Evolutionary conservation across 1,140 invertebrate species (phyloP), one percentile per base, ranked within the genome.

Genomic region (Ectropis grisescens): DNA sequence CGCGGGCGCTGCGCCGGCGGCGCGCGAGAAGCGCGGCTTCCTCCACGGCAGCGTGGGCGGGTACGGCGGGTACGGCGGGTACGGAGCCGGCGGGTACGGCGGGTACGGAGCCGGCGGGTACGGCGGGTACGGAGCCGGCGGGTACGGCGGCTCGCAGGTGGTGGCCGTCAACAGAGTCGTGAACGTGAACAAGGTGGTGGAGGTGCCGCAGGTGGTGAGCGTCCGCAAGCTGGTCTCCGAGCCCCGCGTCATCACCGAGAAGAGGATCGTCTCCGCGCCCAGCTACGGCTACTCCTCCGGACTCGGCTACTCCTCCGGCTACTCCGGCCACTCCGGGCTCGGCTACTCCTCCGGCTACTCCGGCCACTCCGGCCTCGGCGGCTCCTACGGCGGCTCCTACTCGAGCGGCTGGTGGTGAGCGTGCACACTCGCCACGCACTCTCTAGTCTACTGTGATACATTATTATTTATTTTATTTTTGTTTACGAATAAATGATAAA

Each of bases 201-300:
- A 11, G 14, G 58, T 57, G 11, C 57, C 57, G 2, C 41, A 54
- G 35, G 41, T 60, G 1, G 34, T 60, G 16, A 54, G 43, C 15
- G 47, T 60, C 7, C 37, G 25, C 7, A 53, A 49, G 24, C 40
- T 57, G 11, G 31, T 57, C 7, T 51, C 50, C 12, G 61, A 54
- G 23, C 68, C 68, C 0, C 50, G 64, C 27, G 47, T 68, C 9
- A 57, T 74, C 24, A 50, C 64, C 11, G 61, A 64, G 8, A 66
- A 70, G 47, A 58, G 56, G 23, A 41, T 72, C 9, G 61, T 68
- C 5, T 39, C 60, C 13, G 39, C 44, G 5, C 42, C 55, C 16
- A 47, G 40, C 35, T 41, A 47, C 45, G 36, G 41, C 24, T 16
- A 15, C 10, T 36, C 45, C 5, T 37, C 43, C 29, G 35, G 19